Evolutionary conservation across 2,797 vertebrate species (phyloP).

Genomic region (Dipus sagitta): DNA sequence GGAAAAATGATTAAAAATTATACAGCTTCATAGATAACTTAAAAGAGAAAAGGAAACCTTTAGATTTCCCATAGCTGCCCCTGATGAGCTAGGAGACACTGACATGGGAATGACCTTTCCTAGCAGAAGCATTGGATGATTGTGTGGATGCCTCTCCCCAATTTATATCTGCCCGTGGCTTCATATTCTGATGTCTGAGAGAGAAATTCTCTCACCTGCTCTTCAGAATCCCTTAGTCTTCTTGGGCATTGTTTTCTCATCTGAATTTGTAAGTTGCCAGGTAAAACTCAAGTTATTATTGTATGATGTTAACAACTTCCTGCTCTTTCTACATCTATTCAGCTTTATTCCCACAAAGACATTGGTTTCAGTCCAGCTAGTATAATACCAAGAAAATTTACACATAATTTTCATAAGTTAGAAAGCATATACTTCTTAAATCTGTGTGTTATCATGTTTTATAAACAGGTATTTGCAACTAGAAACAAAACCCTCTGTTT

Average conservation of each 20-base stretch:
- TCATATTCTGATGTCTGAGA: neutral
- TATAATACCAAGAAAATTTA: constrained; percentile 31
- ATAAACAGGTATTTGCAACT: neutral
- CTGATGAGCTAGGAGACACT: constrained; percentile 8
- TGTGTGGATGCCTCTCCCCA: neutral
- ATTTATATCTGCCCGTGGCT: neutral
- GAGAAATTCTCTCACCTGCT: neutral
- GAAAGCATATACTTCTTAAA: constrained; percentile 66
- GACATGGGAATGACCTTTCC: neutral
- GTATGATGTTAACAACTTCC: constrained; percentile 3
- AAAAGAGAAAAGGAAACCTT: neutral
- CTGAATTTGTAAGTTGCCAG: constrained; percentile 45
- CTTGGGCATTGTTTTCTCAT: neutral
- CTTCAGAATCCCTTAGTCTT: constrained; percentile 15
- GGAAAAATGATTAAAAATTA: constrained; percentile 35
- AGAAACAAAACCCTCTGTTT: neutral
- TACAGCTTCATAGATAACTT: neutral
- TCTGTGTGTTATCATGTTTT: neutral
- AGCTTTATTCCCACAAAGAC: constrained; percentile 43
- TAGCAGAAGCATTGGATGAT: neutral
- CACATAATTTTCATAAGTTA: neutral
- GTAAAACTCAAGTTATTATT: constrained; percentile 22
- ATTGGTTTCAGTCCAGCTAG: neutral
- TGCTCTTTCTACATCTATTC: neutral
- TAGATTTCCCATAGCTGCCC: constrained; percentile 1